Percentiles rank a stretch among this genome's conserved stretches.
These are phyloP conservation scores for Temnothorax nylanderi DNA, from an alignment of 1,140 invertebrate species.

Conservation along the genomic window DNA sequence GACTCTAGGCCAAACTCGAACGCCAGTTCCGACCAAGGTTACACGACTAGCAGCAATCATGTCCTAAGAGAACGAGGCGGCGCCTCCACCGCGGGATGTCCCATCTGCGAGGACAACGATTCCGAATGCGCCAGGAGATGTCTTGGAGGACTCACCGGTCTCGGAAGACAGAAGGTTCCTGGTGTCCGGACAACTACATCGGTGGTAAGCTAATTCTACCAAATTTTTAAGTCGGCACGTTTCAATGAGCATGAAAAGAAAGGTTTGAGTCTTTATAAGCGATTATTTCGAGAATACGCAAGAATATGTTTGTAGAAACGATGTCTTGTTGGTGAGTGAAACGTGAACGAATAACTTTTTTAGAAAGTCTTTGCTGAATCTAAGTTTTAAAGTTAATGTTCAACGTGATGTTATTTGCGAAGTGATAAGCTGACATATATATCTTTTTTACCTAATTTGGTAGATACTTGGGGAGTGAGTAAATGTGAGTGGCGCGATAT, in stretches of 20 bases:
- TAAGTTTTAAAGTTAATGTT: not conserved
- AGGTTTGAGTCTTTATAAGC: no score
- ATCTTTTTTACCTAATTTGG: not conserved
- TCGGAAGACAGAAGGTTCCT: slow-evolving; percentile 72
- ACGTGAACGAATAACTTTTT: not conserved
- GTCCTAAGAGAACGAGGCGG: slow-evolving; percentile 79
- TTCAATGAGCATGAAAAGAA: not conserved
- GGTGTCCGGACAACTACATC: slow-evolving; percentile 81
- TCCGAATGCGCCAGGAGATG: slow-evolving; percentile 77
- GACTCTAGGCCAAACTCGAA: slow-evolving; percentile 84
- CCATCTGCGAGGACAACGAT: slow-evolving; percentile 80
- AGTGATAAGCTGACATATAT: not conserved
- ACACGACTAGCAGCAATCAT: slow-evolving; percentile 82
- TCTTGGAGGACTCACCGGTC: slow-evolving; percentile 71
- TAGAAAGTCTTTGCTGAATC: not conserved
- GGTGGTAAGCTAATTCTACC: slow-evolving; percentile 78
- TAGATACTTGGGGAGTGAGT: slow-evolving; percentile 16
- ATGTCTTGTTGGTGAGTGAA: not conserved
- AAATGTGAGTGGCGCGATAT: slow-evolving; percentile 37
- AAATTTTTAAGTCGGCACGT: not conserved
- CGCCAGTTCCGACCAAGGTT: slow-evolving; percentile 84
- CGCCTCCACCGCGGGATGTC: slow-evolving; percentile 73
- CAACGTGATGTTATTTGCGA: not conserved
- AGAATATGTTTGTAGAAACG: not conserved
- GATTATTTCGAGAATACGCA: not conserved